These are phyloP conservation scores for Perizoma affinitatum DNA, from an alignment of 2,888 invertebrate species.

Conservation along the genomic window DNA sequence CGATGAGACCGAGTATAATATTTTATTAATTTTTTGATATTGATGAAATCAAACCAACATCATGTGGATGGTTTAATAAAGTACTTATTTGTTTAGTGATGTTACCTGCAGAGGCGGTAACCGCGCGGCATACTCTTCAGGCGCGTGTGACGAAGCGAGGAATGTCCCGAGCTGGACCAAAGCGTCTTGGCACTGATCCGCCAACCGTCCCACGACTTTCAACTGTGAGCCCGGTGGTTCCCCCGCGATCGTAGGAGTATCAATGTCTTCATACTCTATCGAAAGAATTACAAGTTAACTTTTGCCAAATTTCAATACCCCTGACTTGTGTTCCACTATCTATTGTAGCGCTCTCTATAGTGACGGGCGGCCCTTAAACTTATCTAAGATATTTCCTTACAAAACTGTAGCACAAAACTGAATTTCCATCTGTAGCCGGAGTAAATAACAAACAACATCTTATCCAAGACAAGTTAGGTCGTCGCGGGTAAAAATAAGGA, in stretches of 20 bases:
- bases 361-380: neutral
- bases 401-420: too few relatives aligned
- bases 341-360: neutral
- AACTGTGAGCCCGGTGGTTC: constrained; percentile 90
- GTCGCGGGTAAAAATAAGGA: too few relatives aligned
- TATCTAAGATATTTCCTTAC: too few relatives aligned
- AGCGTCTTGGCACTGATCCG: constrained; percentile 98
- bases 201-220: constrained; percentile 93
- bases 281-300: constrained; percentile 6
- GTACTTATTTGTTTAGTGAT: neutral
- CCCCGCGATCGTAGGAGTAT: constrained; percentile 55
- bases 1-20: too few relatives aligned
- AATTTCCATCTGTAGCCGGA: too few relatives aligned
- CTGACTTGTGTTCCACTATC: too few relatives aligned
- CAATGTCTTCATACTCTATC: constrained; percentile 63
- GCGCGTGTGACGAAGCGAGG: constrained; percentile 95
- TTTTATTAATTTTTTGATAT: too few relatives aligned
- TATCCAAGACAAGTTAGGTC: too few relatives aligned
- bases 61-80: too few relatives aligned
- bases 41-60: too few relatives aligned
- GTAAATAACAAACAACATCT: too few relatives aligned
- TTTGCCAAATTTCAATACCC: too few relatives aligned
- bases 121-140: constrained; percentile 96
- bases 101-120: constrained; percentile 90
- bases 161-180: constrained; percentile 99